These are phyloP conservation scores for Craseonycteris thonglongyai DNA, from an alignment of 2,113 vertebrate species.

Conservation along the genomic window DNA sequence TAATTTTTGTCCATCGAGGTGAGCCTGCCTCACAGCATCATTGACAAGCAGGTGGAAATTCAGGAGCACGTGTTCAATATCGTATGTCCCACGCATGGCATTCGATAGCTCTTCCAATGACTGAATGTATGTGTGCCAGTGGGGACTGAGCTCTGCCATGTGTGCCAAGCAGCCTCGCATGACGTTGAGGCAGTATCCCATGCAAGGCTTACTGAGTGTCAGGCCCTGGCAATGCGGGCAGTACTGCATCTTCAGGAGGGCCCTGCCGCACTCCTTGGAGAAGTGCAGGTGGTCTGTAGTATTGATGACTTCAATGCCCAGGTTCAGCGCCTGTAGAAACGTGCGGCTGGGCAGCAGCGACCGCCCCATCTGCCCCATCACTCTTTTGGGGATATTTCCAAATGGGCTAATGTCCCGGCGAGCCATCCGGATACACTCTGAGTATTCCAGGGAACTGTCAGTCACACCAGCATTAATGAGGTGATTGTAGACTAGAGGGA, in stretches of 20 bases:
- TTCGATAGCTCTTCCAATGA: conserved; percentile 86
- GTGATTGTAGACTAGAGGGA: conserved; percentile 86
- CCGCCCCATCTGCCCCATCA: conserved; percentile 78
- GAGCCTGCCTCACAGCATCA: conserved; percentile 82
- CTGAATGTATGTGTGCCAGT: conserved; percentile 86
- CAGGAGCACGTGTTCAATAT: conserved; percentile 85
- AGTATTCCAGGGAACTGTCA: conserved; percentile 78
- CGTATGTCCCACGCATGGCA: conserved; percentile 77
- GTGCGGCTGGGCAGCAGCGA: conserved; percentile 80
- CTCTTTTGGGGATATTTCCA: conserved; percentile 75
- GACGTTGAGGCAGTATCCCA: conserved; percentile 92
- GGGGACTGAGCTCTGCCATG: conserved; percentile 86
- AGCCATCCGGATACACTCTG: conserved; percentile 80
- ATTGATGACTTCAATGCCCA: conserved; percentile 92
- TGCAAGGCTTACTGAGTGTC: conserved; percentile 84
- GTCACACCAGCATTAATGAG: conserved; percentile 79
- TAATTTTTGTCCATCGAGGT: conserved; percentile 74
- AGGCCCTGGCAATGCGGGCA: conserved; percentile 89
- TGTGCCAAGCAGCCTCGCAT: conserved; percentile 88
- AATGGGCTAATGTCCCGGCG: conserved; percentile 80
- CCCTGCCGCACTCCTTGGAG: conserved; percentile 86
- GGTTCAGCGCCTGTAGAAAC: conserved; percentile 89
- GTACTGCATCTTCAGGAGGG: conserved; percentile 88
- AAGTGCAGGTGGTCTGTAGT: conserved; percentile 88
- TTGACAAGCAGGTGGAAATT: conserved; percentile 82